Percentiles rank a stretch among this genome's conserved stretches.
These are phyloP conservation scores for Ypsolopha scabrella DNA, from an alignment of 2,888 invertebrate genomes.

Conservation along the genomic window DNA sequence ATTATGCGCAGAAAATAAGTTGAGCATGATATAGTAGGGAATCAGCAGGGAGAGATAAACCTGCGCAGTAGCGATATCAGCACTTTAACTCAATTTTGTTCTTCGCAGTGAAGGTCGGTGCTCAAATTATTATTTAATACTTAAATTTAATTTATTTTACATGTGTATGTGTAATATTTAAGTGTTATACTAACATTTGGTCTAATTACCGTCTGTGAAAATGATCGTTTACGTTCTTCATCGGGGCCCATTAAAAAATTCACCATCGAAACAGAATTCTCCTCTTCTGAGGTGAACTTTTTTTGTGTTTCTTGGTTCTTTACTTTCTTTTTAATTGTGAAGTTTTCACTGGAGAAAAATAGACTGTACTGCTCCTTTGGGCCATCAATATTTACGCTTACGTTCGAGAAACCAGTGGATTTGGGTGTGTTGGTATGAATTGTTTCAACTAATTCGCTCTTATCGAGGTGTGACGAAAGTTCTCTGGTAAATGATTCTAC, in stretches of 20 bases:
- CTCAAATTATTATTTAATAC: too few relatives aligned
- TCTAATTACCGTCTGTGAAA: constrained; percentile 11
- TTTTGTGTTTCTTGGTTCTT: constrained; percentile 16
- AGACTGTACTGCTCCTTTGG: constrained; percentile 40
- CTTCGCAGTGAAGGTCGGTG: too few relatives aligned
- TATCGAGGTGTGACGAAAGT: constrained; percentile 9
- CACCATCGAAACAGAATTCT: constrained; percentile 14
- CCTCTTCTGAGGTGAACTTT: constrained; percentile 5
- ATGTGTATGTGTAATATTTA: too few relatives aligned
- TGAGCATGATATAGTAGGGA: too few relatives aligned
- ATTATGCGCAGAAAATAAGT: too few relatives aligned
- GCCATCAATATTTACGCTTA: constrained; percentile 39
- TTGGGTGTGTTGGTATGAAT: not conserved
- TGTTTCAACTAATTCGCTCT: too few relatives aligned
- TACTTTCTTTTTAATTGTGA: constrained; percentile 13
- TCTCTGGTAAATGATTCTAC: constrained; percentile 34
- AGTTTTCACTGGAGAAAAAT: constrained; percentile 24
- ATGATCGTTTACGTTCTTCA: constrained; percentile 10
- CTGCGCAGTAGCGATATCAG: too few relatives aligned
- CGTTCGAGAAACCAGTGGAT: constrained; percentile 20
- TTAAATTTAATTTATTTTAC: too few relatives aligned
- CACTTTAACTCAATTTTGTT: too few relatives aligned
- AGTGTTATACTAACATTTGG: too few relatives aligned
- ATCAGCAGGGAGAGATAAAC: too few relatives aligned
- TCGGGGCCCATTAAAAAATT: constrained; percentile 18